phyloP scores from a whole-genome alignment of 2,888 invertebrate species.

The Andrena minutula region DNA sequence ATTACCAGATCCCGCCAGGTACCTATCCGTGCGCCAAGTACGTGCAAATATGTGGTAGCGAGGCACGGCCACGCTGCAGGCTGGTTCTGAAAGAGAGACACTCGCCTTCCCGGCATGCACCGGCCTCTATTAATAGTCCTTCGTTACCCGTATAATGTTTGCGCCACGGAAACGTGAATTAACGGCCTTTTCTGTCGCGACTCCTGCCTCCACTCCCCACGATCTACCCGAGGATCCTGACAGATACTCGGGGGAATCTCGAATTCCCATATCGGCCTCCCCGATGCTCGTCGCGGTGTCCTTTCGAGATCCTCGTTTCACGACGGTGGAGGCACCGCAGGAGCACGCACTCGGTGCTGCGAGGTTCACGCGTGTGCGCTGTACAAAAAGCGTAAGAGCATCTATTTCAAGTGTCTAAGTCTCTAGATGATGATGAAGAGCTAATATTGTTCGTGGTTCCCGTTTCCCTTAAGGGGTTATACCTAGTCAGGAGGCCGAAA shows the following conservation, averaged over 20 bases:
- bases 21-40: slow-evolving; percentile 61
- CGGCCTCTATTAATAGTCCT: slow-evolving; percentile 71
- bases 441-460: too few species aligned
- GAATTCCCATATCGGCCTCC: slow-evolving; percentile 11
- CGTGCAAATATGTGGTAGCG: slow-evolving; percentile 70
- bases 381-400: too few species aligned
- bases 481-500: too few species aligned
- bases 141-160: slow-evolving; percentile 65
- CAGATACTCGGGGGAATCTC: slow-evolving; percentile 23
- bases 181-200: slow-evolving; percentile 60
- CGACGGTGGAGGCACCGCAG: background rate
- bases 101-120: slow-evolving; percentile 63
- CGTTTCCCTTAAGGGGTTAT: too few species aligned
- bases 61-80: slow-evolving; percentile 49
- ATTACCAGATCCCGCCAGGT: slow-evolving; percentile 69
- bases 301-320: background rate
- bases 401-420: too few species aligned
- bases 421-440: too few species aligned
- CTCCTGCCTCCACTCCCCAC: slow-evolving; percentile 39
- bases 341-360: background rate
- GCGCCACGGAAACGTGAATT: slow-evolving; percentile 63
- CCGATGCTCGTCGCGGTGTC: slow-evolving; percentile 13
- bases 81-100: slow-evolving; percentile 68
- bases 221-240: slow-evolving; percentile 43
- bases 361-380: background rate